Evolutionary conservation across 2,113 vertebrate species (phyloP).

Genomic region (Sinosuthora webbiana): DNA sequence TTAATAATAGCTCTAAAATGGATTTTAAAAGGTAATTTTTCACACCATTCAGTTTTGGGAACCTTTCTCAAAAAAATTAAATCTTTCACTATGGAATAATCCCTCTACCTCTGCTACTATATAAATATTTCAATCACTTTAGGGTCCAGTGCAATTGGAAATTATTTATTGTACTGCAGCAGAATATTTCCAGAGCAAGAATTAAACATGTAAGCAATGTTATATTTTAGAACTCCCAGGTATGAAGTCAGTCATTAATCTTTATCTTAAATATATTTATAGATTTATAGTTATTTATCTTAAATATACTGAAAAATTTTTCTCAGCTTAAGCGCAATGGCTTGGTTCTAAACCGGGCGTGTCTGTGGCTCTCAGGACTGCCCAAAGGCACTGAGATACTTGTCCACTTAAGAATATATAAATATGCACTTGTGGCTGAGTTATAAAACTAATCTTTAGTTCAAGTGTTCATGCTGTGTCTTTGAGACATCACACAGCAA

Average conservation of each 20-base stretch:
- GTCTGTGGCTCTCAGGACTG: background rate
- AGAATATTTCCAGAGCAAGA: background rate
- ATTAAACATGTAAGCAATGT: background rate
- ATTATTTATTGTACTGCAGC: constrained; percentile 27
- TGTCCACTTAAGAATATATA: background rate
- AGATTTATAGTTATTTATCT: background rate
- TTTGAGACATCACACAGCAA: background rate
- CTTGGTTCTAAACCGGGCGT: background rate
- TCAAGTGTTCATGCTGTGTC: background rate
- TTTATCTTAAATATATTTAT: background rate
- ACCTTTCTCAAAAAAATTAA: constrained; percentile 46
- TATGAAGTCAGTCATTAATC: background rate
- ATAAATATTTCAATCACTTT: constrained; percentile 53
- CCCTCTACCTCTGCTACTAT: constrained; percentile 2
- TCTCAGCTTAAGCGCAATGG: background rate
- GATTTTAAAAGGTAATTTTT: background rate
- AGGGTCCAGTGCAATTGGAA: constrained; percentile 54
- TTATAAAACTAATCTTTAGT: background rate
- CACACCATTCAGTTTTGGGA: constrained; percentile 21
- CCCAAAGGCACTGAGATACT: background rate
- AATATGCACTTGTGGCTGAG: background rate
- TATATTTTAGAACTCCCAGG: background rate
- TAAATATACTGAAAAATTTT: background rate
- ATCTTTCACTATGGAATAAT: constrained; percentile 35
- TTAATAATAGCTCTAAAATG: background rate